These are phyloP conservation scores for Pontoporia blainvillei DNA, from an alignment of 2,113 vertebrate species.

Conservation along the genomic window DNA sequence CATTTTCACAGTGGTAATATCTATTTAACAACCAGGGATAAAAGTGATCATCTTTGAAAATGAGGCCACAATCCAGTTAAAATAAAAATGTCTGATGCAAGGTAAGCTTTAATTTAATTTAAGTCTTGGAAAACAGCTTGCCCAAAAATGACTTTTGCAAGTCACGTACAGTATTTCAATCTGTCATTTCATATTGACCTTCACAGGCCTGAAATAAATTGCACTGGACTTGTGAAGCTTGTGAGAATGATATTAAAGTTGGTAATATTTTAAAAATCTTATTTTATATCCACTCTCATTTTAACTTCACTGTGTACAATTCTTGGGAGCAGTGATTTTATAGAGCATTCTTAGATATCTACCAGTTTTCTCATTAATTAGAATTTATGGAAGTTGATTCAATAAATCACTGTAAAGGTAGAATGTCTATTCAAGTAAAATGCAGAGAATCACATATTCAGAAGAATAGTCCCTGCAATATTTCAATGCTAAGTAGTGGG, in stretches of 20 bases:
- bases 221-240: constrained; percentile 65
- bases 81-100: constrained; percentile 61
- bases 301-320: constrained; percentile 60
- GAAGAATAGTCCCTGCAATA: not conserved
- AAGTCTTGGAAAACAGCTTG: constrained; percentile 69
- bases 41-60: constrained; percentile 79
- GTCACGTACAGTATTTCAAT: constrained; percentile 70
- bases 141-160: constrained; percentile 76
- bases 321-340: constrained; percentile 45
- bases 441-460: not conserved
- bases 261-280: constrained; percentile 71
- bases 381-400: constrained; percentile 20
- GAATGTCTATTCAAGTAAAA: not conserved
- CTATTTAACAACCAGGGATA: constrained; percentile 77
- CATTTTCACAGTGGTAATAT: constrained; percentile 73
- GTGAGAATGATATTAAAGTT: constrained; percentile 77
- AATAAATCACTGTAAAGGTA: not conserved
- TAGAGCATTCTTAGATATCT: not conserved
- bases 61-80: constrained; percentile 67
- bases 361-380: constrained; percentile 29
- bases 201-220: constrained; percentile 75
- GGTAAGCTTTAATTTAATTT: constrained; percentile 77
- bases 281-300: constrained; percentile 72
- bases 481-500: not conserved
- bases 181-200: constrained; percentile 79